Percentiles rank a stretch among this genome's conserved stretches.
phyloP scores from a whole-genome alignment of 2,797 vertebrate genomes.

The Bradypus variegatus region DNA sequence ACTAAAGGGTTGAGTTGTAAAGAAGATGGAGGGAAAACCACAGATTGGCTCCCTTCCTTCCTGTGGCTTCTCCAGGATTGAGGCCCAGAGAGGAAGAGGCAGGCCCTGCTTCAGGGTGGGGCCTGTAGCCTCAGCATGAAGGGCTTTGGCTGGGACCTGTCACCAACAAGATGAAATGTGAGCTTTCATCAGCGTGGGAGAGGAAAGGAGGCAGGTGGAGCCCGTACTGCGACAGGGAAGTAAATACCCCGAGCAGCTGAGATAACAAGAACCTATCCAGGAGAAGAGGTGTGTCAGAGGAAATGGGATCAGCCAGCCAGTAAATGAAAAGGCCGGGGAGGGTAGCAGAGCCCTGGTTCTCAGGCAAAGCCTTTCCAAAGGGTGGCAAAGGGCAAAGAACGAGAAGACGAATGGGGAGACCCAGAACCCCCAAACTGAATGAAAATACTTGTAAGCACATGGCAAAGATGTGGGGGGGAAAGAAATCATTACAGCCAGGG shows the following conservation, averaged over 20 bases:
- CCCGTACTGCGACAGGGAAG: conserved; percentile 43
- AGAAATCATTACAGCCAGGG: conserved; percentile 61
- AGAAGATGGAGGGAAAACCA: background rate
- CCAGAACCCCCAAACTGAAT: conserved; percentile 26
- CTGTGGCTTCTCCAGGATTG: background rate
- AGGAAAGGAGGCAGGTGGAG: conserved; percentile 56
- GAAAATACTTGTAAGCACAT: conserved; percentile 52
- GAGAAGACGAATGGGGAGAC: conserved; percentile 50
- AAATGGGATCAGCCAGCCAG: conserved; percentile 62
- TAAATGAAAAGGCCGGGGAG: conserved; percentile 60
- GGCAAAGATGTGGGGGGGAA: conserved; percentile 55
- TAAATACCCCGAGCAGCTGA: conserved; percentile 69
- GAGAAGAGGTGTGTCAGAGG: conserved; percentile 65
- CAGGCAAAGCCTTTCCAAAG: conserved; percentile 50
- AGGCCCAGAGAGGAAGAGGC: background rate
- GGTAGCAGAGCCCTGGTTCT: conserved; percentile 58
- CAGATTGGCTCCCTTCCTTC: background rate
- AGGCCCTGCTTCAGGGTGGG: background rate
- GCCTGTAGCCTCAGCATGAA: background rate
- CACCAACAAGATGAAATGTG: conserved; percentile 20
- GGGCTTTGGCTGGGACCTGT: background rate
- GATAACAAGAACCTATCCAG: conserved; percentile 70
- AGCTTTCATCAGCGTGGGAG: background rate
- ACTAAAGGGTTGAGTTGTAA: background rate
- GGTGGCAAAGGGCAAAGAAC: background rate